These are phyloP conservation scores for Alcis repandata DNA, from an alignment of 2,888 invertebrate species.

Conservation along the genomic window DNA sequence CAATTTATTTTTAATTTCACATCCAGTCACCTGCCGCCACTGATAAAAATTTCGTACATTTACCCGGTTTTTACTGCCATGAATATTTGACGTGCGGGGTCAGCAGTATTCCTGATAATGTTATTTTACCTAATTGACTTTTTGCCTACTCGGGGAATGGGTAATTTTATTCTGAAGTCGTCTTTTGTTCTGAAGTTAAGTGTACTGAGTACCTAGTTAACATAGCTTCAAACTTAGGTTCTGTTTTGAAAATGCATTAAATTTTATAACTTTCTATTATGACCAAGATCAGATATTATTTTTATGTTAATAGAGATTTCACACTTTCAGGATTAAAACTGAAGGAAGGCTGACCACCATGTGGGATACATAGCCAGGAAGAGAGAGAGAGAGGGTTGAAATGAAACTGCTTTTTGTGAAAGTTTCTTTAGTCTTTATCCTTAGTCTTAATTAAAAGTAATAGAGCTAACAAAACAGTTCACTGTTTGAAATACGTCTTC, in stretches of 20 bases:
- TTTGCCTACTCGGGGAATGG: slow-evolving; percentile 8
- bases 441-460: too few species aligned
- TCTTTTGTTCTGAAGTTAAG: too few species aligned
- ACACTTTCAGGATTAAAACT: too few species aligned
- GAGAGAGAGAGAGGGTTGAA: too few species aligned
- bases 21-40: slow-evolving; percentile 38
- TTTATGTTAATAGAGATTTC: too few species aligned
- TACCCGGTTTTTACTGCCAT: slow-evolving; percentile 42
- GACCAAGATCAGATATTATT: too few species aligned
- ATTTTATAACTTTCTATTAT: too few species aligned
- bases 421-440: too few species aligned
- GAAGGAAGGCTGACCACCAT: too few species aligned
- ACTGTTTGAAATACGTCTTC: neutral
- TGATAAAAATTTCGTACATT: slow-evolving; percentile 41
- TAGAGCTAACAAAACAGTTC: too few species aligned
- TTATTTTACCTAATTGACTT: slow-evolving; percentile 43
- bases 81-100: slow-evolving; percentile 42
- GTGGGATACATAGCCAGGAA: too few species aligned
- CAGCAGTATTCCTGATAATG: slow-evolving; percentile 44
- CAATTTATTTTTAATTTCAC: slow-evolving; percentile 43
- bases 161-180: slow-evolving; percentile 22
- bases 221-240: neutral
- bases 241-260: neutral
- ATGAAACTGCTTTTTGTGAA: too few species aligned
- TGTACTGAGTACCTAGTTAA: neutral